These are phyloP conservation scores for Boleophthalmus pectinirostris DNA, from an alignment of 2,113 vertebrate species.

Conservation along the genomic window DNA sequence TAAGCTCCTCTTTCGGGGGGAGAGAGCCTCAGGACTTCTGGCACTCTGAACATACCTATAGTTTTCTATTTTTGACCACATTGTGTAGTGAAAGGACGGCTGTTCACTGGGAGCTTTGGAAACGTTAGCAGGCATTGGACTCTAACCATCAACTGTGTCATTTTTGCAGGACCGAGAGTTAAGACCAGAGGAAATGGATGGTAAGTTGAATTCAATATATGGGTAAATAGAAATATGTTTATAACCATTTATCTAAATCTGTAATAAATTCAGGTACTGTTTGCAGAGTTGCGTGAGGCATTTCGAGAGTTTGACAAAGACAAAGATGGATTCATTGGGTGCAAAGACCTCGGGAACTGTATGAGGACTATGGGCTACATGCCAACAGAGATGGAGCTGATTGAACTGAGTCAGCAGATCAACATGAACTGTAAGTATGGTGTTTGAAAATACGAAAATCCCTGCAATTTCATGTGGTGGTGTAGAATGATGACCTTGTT, in stretches of 20 bases:
- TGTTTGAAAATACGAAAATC: neutral
- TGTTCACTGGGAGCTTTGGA: constrained; percentile 33
- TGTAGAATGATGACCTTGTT: neutral
- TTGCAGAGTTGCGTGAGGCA: constrained; percentile 90
- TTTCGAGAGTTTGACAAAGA: constrained; percentile 98
- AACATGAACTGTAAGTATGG: constrained; percentile 94
- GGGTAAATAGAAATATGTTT: neutral
- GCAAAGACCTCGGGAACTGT: constrained; percentile 96
- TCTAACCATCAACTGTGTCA: constrained; percentile 52
- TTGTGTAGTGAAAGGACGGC: constrained; percentile 28
- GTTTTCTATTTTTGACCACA: constrained; percentile 16
- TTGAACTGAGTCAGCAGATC: constrained; percentile 97
- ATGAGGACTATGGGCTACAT: constrained; percentile 99
- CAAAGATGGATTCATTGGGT: constrained; percentile 96
- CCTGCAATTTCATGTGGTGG: neutral
- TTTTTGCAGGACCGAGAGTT: constrained; percentile 90
- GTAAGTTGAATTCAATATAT: constrained; percentile 68
- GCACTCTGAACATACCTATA: constrained; percentile 18
- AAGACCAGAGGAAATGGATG: constrained; percentile 96
- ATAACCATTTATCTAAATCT: neutral
- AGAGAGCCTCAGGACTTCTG: constrained; percentile 38
- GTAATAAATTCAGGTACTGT: neutral
- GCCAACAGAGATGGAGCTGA: constrained; percentile 99
- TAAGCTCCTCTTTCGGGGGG: constrained; percentile 33
- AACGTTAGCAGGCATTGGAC: constrained; percentile 22